Evolutionary conservation across 2,797 vertebrate species (phyloP).

Genomic region (Brachymystax lenok): DNA sequence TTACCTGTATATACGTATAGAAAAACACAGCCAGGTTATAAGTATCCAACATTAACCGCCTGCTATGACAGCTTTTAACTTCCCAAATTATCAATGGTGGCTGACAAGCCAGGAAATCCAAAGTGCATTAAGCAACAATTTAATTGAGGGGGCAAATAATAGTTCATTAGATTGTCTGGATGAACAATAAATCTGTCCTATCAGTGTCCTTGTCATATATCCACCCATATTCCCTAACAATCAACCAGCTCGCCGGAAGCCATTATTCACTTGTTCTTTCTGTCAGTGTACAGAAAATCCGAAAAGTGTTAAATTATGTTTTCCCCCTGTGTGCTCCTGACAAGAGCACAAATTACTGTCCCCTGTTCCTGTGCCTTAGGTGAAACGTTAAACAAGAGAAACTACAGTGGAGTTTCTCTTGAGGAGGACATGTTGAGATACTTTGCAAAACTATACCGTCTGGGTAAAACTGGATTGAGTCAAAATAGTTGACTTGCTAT

Average conservation of each 20-base stretch:
- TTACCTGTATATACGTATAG: too few relatives aligned
- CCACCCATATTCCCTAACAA: background rate
- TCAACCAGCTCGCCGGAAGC: background rate
- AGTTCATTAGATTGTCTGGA: background rate
- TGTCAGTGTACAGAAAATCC: background rate
- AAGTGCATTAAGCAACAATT: background rate
- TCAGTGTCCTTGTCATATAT: background rate
- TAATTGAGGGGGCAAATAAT: background rate
- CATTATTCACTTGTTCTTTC: background rate
- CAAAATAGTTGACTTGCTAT: background rate
- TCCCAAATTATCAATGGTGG: background rate
- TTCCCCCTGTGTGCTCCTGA: background rate
- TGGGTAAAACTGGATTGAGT: background rate
- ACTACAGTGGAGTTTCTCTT: background rate
- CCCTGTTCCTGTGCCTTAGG: background rate
- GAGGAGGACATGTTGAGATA: background rate
- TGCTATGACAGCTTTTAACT: background rate
- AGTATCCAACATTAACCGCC: background rate
- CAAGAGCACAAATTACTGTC: background rate
- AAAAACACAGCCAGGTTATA: background rate
- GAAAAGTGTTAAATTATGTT: background rate
- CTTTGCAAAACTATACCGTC: background rate
- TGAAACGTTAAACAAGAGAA: background rate
- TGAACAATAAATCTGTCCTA: background rate
- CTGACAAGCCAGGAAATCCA: conserved; percentile 1